Evolutionary conservation across 53 echinoderm and acorn worm genomes (phyloP), one percentile per base, ranked within the genome.

Genomic region (Zoroaster sp.): DNA sequence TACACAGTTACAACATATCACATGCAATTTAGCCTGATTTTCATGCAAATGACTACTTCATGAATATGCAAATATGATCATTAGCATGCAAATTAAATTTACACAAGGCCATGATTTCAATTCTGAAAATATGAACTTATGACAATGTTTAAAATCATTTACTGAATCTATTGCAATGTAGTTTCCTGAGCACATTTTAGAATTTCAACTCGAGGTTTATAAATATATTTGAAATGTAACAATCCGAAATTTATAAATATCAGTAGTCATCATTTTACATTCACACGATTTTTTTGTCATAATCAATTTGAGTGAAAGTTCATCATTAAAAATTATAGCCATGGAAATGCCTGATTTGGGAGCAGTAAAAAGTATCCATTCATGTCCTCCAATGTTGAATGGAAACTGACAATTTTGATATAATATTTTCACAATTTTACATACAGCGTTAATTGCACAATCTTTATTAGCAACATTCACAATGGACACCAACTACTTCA

Each of bases 361-460:
- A 67, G 42, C 40, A 44, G 25, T 21, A 14, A 45, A 67, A 6
- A 23, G 11, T 66, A 3, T 15, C 41, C 35, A 4, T 15, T 11
- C 10, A 54, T 18, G 10, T 40, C 40, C 55, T 35, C 28, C 28
- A 59, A 59, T 34, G 18, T 77, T 55, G 33, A 35, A 9, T 23
- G 39, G 1, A 80, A 65, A 28, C 36, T 10, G 63, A 66, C 43
- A 78, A 53, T 42, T 72, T 35, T 41, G 63, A 72, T 35, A 72
- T 53, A 55, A 54, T 78, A 51, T 80, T 43, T 87, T 77, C 69
- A 86, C 43, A 91, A 55, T 87, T 80, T 75, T 75, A 83, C 83
- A 45, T 18, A 83, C 69, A 69, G 45, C 69, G 42, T 66, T 78
- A 87, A 87, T 91, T 87, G 43, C 80, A 91, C 88, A 79, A 80